Base-by-base conservation (phyloP, 2,888 invertebrate genomes). In the Noctua pronuba region DNA sequence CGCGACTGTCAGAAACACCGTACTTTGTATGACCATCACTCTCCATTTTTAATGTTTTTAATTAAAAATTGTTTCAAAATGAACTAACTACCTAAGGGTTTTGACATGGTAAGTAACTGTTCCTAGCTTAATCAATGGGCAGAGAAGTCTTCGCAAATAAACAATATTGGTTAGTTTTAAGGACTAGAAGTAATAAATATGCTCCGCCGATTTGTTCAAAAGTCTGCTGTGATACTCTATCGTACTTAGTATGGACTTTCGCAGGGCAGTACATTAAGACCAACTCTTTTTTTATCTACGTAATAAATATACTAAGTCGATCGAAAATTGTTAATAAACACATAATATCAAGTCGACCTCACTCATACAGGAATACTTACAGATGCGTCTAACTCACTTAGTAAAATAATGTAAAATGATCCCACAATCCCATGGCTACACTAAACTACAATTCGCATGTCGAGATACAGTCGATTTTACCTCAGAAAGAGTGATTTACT, bases 401-500 rank as follows among this genome's bases (percentile, higher is more conserved):
- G 31, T 24, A 28, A 72, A 79, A 11, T 68, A 28, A 44, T 44
- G 31, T 41, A 28, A 35, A 67, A 55, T 41, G n/a, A 55, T 41
- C 24, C 31, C n/a, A 35, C 55, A 49, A n/a, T 41, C 7, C 62
- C 62, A 62, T 71, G 46, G 72, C n/a, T 68, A 62, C 58, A 64
- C 69, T 64, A 66, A 85, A 72, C 55, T 74, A 65, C 72, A 74
- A 73, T 85, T 84, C 65, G 82, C 77, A 78, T 75, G 70, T 77
- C 66, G 77, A 70, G 73, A 70, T 79, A 71, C 35, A 75, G 60
- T 60, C 62, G 68, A 75, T 73, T 82, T 67, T 72, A 65, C 73
- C 73, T 68, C 82, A 78, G 71, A 60, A 82, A 71, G 75, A 78
- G 69, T 85, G 85, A 85, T 82, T 85, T 85, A 85, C 75, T 31